These are phyloP conservation scores for Paradisaea rubra DNA, from an alignment of 2,113 vertebrate species.

Conservation along the genomic window DNA sequence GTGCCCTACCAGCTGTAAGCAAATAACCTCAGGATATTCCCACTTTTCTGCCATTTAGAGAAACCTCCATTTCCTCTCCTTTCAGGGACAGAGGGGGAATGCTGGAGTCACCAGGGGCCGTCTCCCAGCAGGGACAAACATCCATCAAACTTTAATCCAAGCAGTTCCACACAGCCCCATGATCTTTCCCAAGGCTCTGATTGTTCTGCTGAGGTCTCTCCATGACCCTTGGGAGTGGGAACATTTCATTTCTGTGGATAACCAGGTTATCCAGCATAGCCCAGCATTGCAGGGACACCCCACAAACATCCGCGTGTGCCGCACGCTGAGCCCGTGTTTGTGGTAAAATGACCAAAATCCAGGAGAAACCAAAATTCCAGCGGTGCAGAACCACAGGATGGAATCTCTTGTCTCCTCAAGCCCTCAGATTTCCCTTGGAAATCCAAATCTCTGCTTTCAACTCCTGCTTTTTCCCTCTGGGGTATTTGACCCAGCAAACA, in stretches of 20 bases:
- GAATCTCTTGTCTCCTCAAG: neutral
- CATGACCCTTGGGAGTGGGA: fast-evolving
- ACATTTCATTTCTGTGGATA: neutral
- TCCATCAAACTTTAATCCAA: fast-evolving
- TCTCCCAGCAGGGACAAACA: neutral
- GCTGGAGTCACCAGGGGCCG: neutral
- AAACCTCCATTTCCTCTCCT: neutral
- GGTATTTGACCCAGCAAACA: neutral
- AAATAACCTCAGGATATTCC: neutral
- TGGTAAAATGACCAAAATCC: neutral
- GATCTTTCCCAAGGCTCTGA: neutral
- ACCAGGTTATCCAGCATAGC: neutral
- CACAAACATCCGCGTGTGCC: neutral
- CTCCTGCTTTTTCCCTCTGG: neutral
- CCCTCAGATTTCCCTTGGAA: neutral
- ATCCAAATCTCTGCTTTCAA: neutral
- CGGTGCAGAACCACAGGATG: neutral
- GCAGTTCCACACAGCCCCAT: fast-evolving
- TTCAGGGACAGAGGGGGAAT: fast-evolving
- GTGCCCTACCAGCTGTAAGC: neutral
- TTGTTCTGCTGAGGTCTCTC: fast-evolving
- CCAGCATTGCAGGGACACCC: neutral
- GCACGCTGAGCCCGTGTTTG: fast-evolving
- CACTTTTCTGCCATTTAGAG: neutral
- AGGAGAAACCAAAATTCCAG: neutral